Conservation (phyloP, 2,797 vertebrate species). For the Carapus acus region DNA sequence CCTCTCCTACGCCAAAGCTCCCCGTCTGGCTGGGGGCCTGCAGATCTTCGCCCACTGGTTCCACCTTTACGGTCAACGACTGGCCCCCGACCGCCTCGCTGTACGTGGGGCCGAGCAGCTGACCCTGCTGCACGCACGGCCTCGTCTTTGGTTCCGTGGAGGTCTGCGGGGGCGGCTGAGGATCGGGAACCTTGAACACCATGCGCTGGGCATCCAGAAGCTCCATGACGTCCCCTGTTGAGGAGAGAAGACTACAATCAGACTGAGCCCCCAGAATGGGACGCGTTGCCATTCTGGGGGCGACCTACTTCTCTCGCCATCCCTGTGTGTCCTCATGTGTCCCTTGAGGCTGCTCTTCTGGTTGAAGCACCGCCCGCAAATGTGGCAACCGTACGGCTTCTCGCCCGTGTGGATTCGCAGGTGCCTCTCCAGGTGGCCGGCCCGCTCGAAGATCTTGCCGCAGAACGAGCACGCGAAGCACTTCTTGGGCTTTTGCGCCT, state of each 20-base stretch:
- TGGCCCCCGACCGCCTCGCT: neutral
- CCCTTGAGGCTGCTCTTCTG: conserved; percentile 70
- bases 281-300: too few species aligned
- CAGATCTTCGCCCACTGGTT: conserved; percentile 28
- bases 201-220: conserved; percentile 38
- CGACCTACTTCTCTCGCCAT: too few species aligned
- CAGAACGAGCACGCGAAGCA: conserved; percentile 64
- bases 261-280: too few species aligned
- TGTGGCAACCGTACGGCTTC: conserved; percentile 66
- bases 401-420: conserved; percentile 67
- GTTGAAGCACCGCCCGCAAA: conserved; percentile 67
- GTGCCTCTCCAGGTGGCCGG: conserved; percentile 63
- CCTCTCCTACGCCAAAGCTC: neutral
- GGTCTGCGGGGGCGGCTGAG: conserved; percentile 20
- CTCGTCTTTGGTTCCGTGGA: conserved; percentile 8
- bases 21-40: conserved; percentile 3
- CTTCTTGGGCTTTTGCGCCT: conserved; percentile 54
- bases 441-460: conserved; percentile 61
- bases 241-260: neutral
- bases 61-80: conserved; percentile 33
- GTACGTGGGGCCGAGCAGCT: conserved; percentile 3
- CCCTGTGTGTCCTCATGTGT: conserved; percentile 68
- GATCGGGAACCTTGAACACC: conserved; percentile 39
- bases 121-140: conserved; percentile 16
- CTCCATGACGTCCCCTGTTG: conserved; percentile 44